Evolutionary conservation across 2,797 vertebrate species (phyloP), one percentile per base, ranked within the genome.

Genomic region (Squalus acanthias): DNA sequence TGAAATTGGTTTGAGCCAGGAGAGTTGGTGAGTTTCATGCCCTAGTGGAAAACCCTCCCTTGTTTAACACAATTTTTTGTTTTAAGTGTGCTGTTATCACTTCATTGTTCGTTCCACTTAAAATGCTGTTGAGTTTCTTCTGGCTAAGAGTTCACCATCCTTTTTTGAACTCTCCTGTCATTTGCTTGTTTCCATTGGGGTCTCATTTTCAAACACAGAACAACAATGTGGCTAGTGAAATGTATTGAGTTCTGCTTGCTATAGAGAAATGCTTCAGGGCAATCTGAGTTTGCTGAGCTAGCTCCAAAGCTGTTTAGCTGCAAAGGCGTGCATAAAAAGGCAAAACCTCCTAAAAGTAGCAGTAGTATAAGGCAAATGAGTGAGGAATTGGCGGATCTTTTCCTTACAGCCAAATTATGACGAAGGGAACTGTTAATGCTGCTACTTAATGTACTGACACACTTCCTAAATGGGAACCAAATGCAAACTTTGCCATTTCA

Each of bases 401-500:
- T 60, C 63, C 15, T 50, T n/a, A 13, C 13, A n/a, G 33, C 26
- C 57, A 91, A 63, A 63, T 20, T 17, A 91, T 57, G 8, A 87
- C 4, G 4, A 82, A 82, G n/a, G 15, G 60, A 63, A 65, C 15
- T 92, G 60, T 17, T n/a, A 63, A 20, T n/a, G 13, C 57, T 33
- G 22, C 60, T 63, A n/a, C 13, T n/a, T 33, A 91, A 63, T 63
- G 12, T 15, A 12, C 57, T 91, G 88, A 65, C 1, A 79, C 72
- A 29, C 29, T 76, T 20, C 0, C 9, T 10, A 8, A 63, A 63
- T 12, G 65, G 5, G 29, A 33, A 33, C 60, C 33, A 39, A 60
- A 60, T 57, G 87, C 50, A 63, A 88, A 20, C 89, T 92, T 92
- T 92, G 29, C 60, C 60, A 92, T n/a, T 91, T 91, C n/a, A 33